These are phyloP conservation scores for Odobenus rosmarus DNA, from an alignment of 2,113 vertebrate genomes.

Conservation along the genomic window DNA sequence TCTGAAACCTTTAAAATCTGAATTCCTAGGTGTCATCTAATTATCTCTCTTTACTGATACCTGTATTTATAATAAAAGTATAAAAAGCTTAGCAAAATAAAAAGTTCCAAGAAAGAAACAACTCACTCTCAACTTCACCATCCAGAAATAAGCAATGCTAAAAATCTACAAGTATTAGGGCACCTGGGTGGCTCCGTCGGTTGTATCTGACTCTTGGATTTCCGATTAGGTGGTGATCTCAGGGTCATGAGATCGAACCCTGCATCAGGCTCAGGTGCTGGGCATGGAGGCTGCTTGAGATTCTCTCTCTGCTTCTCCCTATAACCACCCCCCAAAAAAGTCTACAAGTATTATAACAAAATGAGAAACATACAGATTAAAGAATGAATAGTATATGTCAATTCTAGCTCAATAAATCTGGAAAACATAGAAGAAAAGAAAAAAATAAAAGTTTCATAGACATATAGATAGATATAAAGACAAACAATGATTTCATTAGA, in stretches of 20 bases:
- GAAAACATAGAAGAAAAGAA: background rate
- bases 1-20: constrained; percentile 7
- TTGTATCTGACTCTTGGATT: background rate
- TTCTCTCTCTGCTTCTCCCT: background rate
- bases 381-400: background rate
- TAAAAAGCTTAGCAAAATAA: background rate
- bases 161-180: background rate
- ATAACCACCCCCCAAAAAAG: background rate
- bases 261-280: background rate
- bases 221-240: background rate
- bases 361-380: background rate
- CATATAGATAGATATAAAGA: background rate
- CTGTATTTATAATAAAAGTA: background rate
- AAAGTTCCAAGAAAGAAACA: background rate
- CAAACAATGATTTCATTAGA: background rate
- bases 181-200: background rate
- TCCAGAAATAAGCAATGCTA: background rate
- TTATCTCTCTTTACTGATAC: background rate
- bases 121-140: background rate
- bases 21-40: background rate
- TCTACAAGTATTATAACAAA: background rate
- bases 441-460: background rate
- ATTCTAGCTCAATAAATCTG: constrained; percentile 2
- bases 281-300: background rate
- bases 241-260: background rate